These are phyloP conservation scores for Drosophila busckii DNA, from an alignment of 1,140 invertebrate genomes.

Conservation along the genomic window DNA sequence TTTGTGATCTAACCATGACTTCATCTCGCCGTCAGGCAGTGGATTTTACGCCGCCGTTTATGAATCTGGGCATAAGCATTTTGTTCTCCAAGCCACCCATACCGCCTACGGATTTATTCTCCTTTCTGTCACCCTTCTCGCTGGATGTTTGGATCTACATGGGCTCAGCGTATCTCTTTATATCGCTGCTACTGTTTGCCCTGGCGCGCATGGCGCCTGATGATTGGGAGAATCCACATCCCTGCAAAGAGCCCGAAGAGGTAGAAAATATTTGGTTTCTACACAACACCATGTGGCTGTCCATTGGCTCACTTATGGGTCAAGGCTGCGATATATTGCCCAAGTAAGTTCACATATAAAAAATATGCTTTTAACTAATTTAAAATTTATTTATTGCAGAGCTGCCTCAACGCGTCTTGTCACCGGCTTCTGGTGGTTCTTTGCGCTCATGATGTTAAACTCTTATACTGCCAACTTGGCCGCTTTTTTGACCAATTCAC, in stretches of 20 bases:
- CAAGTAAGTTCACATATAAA: constrained; percentile 79
- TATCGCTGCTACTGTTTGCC: constrained; percentile 91
- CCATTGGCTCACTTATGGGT: constrained; percentile 89
- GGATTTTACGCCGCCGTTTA: constrained; percentile 93
- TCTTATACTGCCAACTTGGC: constrained; percentile 98
- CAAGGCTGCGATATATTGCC: constrained; percentile 90
- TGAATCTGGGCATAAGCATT: constrained; percentile 92
- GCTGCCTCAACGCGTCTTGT: constrained; percentile 90
- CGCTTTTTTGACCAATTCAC: constrained; percentile 93
- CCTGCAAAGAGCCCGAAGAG: constrained; percentile 89
- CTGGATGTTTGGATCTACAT: constrained; percentile 96
- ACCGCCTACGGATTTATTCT: constrained; percentile 87
- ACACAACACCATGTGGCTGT: constrained; percentile 88
- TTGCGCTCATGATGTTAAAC: constrained; percentile 96
- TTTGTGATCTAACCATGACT: constrained; percentile 96
- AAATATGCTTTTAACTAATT: constrained; percentile 55
- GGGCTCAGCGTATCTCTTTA: constrained; percentile 90
- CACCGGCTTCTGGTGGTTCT: constrained; percentile 97
- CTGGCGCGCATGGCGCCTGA: constrained; percentile 86
- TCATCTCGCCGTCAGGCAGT: constrained; percentile 90
- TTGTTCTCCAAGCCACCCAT: constrained; percentile 86
- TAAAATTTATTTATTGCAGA: constrained; percentile 82
- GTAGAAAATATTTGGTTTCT: constrained; percentile 89
- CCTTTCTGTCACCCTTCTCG: constrained; percentile 92
- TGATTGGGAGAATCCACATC: constrained; percentile 94